phyloP scores from a whole-genome alignment of 2,113 vertebrate genomes.

The Mus pahari region DNA sequence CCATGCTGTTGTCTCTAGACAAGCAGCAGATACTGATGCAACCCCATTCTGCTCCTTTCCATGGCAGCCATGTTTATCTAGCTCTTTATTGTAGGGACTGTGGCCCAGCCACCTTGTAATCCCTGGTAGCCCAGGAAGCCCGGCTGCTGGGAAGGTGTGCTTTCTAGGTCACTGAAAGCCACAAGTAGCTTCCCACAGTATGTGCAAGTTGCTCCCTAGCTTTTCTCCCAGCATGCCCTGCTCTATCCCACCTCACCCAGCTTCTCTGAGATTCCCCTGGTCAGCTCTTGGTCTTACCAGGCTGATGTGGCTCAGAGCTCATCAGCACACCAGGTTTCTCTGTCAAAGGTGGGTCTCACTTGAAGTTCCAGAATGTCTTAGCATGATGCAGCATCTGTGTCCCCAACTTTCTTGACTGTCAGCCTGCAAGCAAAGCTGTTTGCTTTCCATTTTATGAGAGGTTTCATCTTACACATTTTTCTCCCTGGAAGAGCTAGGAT shows the following conservation, averaged over 20 bases:
- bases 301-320: neutral
- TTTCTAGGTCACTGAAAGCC: neutral
- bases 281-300: neutral
- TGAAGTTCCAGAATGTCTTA: neutral
- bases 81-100: neutral
- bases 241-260: neutral
- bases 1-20: neutral
- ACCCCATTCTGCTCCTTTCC: neutral
- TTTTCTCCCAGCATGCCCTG: neutral
- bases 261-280: neutral
- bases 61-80: neutral
- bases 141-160: neutral
- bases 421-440: no score
- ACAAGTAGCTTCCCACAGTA: neutral
- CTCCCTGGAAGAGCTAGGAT: neutral
- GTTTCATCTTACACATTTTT: neutral
- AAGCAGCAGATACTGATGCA: neutral
- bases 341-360: neutral
- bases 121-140: neutral
- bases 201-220: neutral
- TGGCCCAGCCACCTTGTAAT: neutral
- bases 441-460: neutral
- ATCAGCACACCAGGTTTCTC: neutral
- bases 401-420: neutral
- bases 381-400: neutral